phyloP scores from a whole-genome alignment of 2,797 vertebrate genomes.

The Darevskia mixta region DNA sequence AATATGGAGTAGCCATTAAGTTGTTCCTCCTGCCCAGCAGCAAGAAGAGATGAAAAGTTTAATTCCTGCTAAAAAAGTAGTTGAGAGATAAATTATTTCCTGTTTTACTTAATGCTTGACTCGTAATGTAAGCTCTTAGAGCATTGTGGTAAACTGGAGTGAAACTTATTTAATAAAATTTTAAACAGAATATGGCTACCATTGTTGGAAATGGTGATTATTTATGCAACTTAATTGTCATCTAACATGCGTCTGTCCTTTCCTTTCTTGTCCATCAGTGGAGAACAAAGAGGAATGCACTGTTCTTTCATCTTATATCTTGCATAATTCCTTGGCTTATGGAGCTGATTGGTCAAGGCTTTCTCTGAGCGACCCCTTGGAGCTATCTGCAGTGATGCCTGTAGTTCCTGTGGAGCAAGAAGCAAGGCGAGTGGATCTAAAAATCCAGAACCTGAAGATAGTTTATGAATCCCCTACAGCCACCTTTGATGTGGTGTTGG shows the following conservation, averaged over 20 bases:
- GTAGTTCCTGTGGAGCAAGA: background rate
- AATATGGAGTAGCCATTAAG: background rate
- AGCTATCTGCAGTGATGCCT: background rate
- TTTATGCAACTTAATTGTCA: background rate
- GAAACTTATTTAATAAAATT: background rate
- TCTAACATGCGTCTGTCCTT: background rate
- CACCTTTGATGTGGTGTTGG: constrained; percentile 83
- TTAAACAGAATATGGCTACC: background rate
- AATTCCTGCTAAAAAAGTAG: background rate
- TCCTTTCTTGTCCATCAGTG: constrained; percentile 68
- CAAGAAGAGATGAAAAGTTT: background rate
- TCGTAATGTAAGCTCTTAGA: background rate
- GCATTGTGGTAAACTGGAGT: too few species aligned
- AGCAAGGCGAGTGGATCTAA: constrained; percentile 37
- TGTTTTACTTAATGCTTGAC: background rate
- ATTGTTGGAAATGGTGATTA: background rate
- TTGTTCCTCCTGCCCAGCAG: background rate
- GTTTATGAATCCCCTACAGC: constrained; percentile 85
- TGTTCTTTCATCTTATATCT: constrained; percentile 84
- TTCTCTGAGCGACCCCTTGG: background rate
- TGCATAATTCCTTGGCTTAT: constrained; percentile 92
- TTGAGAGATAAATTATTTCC: too few species aligned
- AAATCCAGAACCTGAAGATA: constrained; percentile 80
- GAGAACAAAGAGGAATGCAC: constrained; percentile 77
- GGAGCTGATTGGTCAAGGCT: constrained; percentile 94